phyloP scores from a whole-genome alignment of 2,113 vertebrate genomes.

The Notiomystis cincta region DNA sequence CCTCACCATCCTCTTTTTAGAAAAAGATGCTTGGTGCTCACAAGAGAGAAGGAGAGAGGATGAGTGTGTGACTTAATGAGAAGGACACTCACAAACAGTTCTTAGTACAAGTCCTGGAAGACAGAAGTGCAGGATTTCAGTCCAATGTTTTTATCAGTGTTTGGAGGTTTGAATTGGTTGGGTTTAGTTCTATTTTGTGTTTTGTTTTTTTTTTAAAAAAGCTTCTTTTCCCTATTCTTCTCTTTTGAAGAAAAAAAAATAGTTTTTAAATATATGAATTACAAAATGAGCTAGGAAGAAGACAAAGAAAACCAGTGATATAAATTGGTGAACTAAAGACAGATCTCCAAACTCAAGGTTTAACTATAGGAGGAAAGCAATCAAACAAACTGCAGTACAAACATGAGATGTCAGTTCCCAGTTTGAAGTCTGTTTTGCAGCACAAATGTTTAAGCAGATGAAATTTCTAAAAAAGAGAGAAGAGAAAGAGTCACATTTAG shows the following conservation, averaged over 20 bases:
- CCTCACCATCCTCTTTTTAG: not conserved
- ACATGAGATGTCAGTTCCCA: not conserved
- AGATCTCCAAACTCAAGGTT: not conserved
- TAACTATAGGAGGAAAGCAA: not conserved
- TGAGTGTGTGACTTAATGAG: not conserved
- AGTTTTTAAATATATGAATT: not conserved
- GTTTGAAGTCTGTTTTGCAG: not conserved
- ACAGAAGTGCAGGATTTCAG: not conserved
- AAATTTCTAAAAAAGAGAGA: not conserved
- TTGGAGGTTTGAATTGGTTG: not conserved
- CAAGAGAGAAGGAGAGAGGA: not conserved
- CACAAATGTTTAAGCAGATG: conserved; percentile 16
- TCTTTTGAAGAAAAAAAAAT: not conserved
- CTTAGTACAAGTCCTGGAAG: not conserved
- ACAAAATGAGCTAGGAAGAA: not conserved
- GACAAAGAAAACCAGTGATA: not conserved
- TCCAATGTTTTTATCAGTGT: not conserved
- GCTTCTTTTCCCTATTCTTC: not conserved
- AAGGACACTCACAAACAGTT: not conserved
- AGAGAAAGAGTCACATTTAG: not conserved
- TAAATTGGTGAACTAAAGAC: not conserved
- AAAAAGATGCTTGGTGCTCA: not conserved
- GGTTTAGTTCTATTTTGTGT: not conserved
- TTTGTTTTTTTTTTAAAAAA: accelerated
- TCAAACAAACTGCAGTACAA: not conserved